Percentiles rank a stretch among this genome's conserved stretches.
These are phyloP conservation scores for Brachionus rotundiformis DNA, from an alignment of 1,140 invertebrate species.

Conservation along the genomic window DNA sequence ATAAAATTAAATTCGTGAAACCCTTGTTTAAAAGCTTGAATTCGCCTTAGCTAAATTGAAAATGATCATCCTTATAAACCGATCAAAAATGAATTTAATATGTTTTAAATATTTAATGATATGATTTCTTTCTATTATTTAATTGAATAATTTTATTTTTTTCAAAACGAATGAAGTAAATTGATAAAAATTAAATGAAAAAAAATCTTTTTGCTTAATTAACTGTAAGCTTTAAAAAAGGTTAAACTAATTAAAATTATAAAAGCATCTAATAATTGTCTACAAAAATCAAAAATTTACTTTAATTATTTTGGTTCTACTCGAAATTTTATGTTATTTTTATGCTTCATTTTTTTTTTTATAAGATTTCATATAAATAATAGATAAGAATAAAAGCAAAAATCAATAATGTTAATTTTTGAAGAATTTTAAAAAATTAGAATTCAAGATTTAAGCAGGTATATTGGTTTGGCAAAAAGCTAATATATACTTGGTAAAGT, in stretches of 20 bases:
- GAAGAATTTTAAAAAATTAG: neutral
- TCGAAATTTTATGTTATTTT: neutral
- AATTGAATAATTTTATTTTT: too few relatives aligned
- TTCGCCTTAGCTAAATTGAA: too few relatives aligned
- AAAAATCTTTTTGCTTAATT: neutral
- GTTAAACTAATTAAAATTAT: neutral
- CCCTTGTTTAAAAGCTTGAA: too few relatives aligned
- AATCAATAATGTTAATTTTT: neutral
- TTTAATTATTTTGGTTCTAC: neutral
- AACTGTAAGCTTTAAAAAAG: neutral
- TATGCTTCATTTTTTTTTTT: neutral
- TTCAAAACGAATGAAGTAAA: too few relatives aligned
- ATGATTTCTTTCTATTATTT: too few relatives aligned
- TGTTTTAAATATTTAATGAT: too few relatives aligned
- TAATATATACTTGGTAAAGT: conserved; percentile 48
- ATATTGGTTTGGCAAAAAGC: neutral
- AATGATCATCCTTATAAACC: too few relatives aligned
- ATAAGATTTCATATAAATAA: neutral
- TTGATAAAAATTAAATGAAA: too few relatives aligned
- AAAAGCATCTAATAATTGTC: neutral
- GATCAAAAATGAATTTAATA: too few relatives aligned
- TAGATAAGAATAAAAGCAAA: conserved; percentile 16
- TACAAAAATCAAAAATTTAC: neutral
- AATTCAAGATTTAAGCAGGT: neutral
- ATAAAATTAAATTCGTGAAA: too few relatives aligned